Percentiles rank a stretch among this genome's conserved stretches.
Conservation (phyloP, 2,113 vertebrate species). For the Ancistrus triradiatus region DNA sequence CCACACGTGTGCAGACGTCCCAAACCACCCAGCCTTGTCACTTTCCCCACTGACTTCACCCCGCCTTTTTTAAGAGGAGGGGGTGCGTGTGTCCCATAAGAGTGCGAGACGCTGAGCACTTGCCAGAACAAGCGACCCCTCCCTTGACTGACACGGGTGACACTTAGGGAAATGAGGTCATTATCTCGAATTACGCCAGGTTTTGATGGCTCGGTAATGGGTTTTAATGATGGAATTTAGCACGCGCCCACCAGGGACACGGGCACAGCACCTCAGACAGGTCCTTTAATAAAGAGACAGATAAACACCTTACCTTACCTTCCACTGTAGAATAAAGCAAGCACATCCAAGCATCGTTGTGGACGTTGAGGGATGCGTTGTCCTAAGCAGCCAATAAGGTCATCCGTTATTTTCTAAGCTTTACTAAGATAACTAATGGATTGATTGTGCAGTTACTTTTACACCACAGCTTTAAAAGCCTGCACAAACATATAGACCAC, state of each 20-base stretch:
- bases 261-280: constrained; percentile 70
- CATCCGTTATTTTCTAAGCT: too few relatives aligned
- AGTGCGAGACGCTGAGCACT: constrained; percentile 53
- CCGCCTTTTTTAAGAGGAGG: constrained; percentile 36
- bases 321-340: too few relatives aligned
- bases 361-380: too few relatives aligned
- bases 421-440: too few relatives aligned
- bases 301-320: too few relatives aligned
- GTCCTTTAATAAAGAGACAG: constrained; percentile 68
- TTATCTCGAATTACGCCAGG: constrained; percentile 72
- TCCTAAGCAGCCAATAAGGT: too few relatives aligned
- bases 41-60: constrained; percentile 71
- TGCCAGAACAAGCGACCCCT: constrained; percentile 60
- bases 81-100: constrained; percentile 37
- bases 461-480: too few relatives aligned
- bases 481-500: too few relatives aligned
- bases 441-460: too few relatives aligned
- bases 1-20: constrained; percentile 49
- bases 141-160: constrained; percentile 59
- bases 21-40: constrained; percentile 77
- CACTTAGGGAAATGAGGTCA: constrained; percentile 77
- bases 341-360: too few relatives aligned
- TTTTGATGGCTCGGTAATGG: constrained; percentile 78
- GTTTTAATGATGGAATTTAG: constrained; percentile 73
- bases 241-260: constrained; percentile 69